phyloP scores from a whole-genome alignment of 2,888 invertebrate genomes.

The Matsumyia berberina region DNA sequence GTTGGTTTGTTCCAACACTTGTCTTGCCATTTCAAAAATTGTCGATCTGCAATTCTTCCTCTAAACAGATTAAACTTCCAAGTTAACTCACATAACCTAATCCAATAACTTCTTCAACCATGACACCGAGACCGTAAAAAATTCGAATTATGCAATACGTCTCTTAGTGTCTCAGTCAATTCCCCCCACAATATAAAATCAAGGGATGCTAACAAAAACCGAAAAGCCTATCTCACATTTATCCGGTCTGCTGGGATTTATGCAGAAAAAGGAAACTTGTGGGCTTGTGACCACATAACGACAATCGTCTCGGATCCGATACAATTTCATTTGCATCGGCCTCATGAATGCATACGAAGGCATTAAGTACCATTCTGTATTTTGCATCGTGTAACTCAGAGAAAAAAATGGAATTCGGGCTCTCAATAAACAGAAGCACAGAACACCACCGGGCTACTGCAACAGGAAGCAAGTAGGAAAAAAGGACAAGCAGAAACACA shows the following conservation, averaged over 20 bases:
- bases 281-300: conserved; percentile 33
- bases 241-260: conserved; percentile 21
- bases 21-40: too few relatives aligned
- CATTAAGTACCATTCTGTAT: conserved; percentile 69
- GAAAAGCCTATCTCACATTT: conserved; percentile 41
- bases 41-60: too few relatives aligned
- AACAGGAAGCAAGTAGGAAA: conserved; percentile 16
- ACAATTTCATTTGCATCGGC: conserved; percentile 73
- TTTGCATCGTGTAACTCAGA: conserved; percentile 46
- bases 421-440: conserved; percentile 38
- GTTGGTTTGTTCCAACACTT: too few relatives aligned
- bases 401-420: conserved; percentile 21
- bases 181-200: conserved; percentile 23
- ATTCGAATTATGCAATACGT: conserved; percentile 7
- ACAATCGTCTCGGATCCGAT: conserved; percentile 57
- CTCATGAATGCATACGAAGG: conserved; percentile 74
- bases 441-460: conserved; percentile 12
- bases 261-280: conserved; percentile 1
- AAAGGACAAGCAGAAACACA: background rate
- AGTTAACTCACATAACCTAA: background rate
- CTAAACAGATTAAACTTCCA: too few relatives aligned
- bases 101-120: background rate
- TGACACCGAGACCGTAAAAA: background rate
- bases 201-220: conserved; percentile 38
- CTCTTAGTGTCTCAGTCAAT: background rate